These are phyloP conservation scores for Schizopygopsis malacanthus DNA, from an alignment of 2,797 vertebrate species.

Conservation along the genomic window DNA sequence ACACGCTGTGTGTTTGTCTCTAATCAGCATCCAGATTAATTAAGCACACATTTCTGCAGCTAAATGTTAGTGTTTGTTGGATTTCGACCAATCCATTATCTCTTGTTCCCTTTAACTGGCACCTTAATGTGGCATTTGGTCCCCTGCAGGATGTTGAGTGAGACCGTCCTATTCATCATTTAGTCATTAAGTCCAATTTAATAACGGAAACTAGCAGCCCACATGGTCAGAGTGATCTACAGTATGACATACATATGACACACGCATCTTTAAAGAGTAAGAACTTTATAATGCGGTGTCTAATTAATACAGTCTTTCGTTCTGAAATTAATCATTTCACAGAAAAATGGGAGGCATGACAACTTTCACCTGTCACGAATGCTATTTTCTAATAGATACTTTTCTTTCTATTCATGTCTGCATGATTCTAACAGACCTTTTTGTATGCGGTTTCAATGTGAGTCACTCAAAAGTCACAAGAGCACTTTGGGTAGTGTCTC, in stretches of 20 bases:
- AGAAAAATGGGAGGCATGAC: conserved; percentile 8
- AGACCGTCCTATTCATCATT: conserved; percentile 20
- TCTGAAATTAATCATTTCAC: background rate
- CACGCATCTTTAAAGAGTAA: background rate
- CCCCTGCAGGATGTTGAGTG: conserved; percentile 43
- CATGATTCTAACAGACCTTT: conserved; percentile 9
- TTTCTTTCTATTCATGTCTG: background rate
- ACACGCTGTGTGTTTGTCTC: conserved; percentile 44
- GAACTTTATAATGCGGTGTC: background rate
- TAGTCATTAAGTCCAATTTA: conserved; percentile 35
- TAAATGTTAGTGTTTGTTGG: conserved; percentile 32
- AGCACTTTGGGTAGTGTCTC: conserved; percentile 14
- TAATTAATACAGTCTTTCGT: conserved; percentile 14
- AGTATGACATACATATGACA: conserved; percentile 10
- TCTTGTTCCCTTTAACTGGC: conserved; percentile 29
- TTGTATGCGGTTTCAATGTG: background rate
- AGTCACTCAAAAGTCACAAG: conserved; percentile 36
- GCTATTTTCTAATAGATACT: background rate
- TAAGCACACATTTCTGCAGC: conserved; percentile 51
- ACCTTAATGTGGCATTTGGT: conserved; percentile 37
- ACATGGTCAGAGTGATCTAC: background rate
- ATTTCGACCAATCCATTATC: conserved; percentile 33
- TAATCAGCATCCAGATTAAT: conserved; percentile 58
- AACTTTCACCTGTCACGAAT: conserved; percentile 24
- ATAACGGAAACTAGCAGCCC: conserved; percentile 16